A percentile compares a stretch with the other conserved stretches of the same genome.
phyloP scores from a whole-genome alignment of 92 coral and sea anemone genomes.

The Palythoa grandis region DNA sequence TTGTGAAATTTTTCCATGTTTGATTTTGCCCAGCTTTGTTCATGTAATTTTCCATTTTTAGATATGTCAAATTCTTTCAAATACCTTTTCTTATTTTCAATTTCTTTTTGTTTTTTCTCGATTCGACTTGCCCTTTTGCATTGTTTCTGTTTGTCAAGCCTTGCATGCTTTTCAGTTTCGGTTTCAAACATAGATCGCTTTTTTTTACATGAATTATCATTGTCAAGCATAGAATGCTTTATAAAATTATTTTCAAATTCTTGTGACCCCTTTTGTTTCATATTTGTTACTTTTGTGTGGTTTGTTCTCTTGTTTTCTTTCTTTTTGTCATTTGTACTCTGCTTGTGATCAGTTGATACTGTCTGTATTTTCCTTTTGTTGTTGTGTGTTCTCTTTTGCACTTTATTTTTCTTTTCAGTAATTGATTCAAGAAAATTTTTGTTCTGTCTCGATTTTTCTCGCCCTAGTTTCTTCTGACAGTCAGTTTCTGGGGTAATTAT shows the following conservation, averaged over 20 bases:
- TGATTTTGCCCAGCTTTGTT: conserved; percentile 57
- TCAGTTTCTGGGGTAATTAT: no score
- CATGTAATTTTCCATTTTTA: conserved; percentile 25
- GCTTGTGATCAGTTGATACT: no score
- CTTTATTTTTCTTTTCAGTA: no score
- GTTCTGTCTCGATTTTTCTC: no score
- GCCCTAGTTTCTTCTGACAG: no score
- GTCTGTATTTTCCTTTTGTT: no score
- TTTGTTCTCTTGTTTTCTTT: no score
- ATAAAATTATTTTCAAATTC: neutral
- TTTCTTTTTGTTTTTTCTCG: neutral
- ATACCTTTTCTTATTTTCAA: neutral
- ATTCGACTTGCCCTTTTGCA: conserved; percentile 7
- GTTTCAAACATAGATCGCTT: neutral
- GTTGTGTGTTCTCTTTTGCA: no score
- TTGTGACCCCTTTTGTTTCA: conserved; percentile 2
- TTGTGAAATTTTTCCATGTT: conserved; percentile 60
- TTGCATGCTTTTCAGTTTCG: conserved; percentile 1
- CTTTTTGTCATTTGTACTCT: no score
- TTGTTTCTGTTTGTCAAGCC: conserved; percentile 14
- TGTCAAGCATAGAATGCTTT: neutral
- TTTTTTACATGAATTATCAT: neutral
- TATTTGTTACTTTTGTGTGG: neutral
- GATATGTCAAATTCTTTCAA: conserved; percentile 11
- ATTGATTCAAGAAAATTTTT: no score